Base-by-base conservation (phyloP, 2,113 vertebrate species). In the Rhodinocichla rosea region DNA sequence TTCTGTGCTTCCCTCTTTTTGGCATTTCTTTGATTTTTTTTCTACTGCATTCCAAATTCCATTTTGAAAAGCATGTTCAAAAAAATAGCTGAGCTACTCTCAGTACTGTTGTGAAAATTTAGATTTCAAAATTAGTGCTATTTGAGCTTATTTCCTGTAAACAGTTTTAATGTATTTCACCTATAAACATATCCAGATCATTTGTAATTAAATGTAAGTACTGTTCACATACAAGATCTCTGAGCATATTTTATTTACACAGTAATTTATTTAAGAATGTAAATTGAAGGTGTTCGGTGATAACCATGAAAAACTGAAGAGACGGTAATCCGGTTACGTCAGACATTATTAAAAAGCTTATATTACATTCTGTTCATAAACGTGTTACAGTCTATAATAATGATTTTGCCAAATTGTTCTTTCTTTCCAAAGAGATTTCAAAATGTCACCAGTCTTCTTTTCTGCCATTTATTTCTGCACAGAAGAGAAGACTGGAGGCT, bases 141-240 rank as follows among this genome's bases (percentile, higher is more conserved):
- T 92, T 63, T 53, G 39, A 95, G 52, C 74, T 95, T 83, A 80
- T 87, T 92, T 94, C 87, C 69, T 95, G 77, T 95, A 83, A 96
- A 83, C 63, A 52, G 45, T 92, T 90, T 97, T 94, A 93, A 87
- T 97, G 97, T 96, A 77, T 97, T 94, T 91, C 88, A 80, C 92
- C 96, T 97, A 60, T 96, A 94, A 95, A 65, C 83, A 71, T 95
- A 95, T 85, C 90, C 76, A 84, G 20, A 77, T 89, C 87, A 87
- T 92, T 94, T 96, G 92, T 95, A 95, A 97, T 94, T 97, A 98
- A 96, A 97, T 94, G 90, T 97, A 97, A 97, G 97, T 97, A 90
- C 80, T 97, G 89, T 96, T 96, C 95, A 94, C 95, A 73, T 94
- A 84, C 65, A 70, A 70, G 37, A 87, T 78, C 71, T 95, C 89